phyloP scores from a whole-genome alignment of 2,888 invertebrate species.

The Acanthococcus lagerstroemiae region DNA sequence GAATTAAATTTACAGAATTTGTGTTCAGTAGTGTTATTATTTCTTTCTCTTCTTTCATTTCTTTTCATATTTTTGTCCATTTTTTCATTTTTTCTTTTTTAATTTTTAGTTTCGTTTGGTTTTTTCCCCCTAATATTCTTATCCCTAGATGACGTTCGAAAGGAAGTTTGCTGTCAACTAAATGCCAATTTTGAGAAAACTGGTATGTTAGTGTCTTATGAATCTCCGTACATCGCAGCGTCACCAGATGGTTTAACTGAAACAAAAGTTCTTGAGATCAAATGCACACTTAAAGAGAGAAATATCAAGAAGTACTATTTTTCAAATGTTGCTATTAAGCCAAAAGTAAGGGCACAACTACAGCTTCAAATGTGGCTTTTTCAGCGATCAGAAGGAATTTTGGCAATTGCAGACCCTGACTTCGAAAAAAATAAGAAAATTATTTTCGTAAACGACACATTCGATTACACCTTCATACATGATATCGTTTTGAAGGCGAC shows the following conservation, averaged over 20 bases:
- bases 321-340: neutral
- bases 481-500: too few relatives aligned
- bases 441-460: neutral
- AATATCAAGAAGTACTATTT: neutral
- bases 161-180: neutral
- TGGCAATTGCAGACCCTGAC: neutral
- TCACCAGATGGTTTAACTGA: neutral
- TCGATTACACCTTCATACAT: neutral
- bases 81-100: too few relatives aligned
- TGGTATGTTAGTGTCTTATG: neutral
- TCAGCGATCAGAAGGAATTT: neutral
- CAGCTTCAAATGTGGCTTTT: too few relatives aligned
- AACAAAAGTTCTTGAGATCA: neutral
- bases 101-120: too few relatives aligned
- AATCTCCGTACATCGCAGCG: neutral
- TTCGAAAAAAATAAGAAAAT: neutral
- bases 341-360: neutral
- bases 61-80: too few relatives aligned
- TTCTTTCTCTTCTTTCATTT: too few relatives aligned
- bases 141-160: slow-evolving; percentile 7
- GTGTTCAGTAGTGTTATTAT: too few relatives aligned
- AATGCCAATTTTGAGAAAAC: neutral
- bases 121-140: too few relatives aligned
- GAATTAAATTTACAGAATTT: too few relatives aligned
- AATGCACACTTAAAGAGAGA: neutral